phyloP scores from a whole-genome alignment of 2,888 invertebrate genomes.

The Lampropteryx suffumata region DNA sequence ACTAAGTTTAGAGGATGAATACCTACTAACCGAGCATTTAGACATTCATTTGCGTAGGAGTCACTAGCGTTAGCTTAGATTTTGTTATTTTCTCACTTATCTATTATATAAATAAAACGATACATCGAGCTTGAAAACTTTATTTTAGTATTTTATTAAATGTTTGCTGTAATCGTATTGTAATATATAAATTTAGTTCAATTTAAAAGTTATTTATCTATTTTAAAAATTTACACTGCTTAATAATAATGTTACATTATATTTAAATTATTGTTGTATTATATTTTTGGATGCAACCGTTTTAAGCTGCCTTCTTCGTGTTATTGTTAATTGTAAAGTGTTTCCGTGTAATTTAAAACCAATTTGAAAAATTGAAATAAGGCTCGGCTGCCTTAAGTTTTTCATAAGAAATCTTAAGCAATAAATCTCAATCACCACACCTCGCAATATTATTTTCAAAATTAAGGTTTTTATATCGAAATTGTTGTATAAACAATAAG shows the following conservation, averaged over 20 bases:
- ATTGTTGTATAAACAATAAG: constrained; percentile 65
- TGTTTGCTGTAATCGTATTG: constrained; percentile 73
- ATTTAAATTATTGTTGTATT: constrained; percentile 73
- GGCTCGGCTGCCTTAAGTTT: constrained; percentile 37
- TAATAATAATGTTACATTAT: constrained; percentile 78
- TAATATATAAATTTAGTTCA: constrained; percentile 59
- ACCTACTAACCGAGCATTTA: constrained; percentile 57
- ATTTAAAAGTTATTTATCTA: constrained; percentile 70
- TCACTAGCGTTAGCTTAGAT: constrained; percentile 72
- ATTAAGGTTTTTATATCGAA: constrained; percentile 69
- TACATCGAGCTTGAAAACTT: constrained; percentile 78
- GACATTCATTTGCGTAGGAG: constrained; percentile 67
- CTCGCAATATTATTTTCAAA: constrained; percentile 74
- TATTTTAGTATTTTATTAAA: constrained; percentile 74
- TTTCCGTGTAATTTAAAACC: constrained; percentile 43
- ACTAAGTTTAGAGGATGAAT: constrained; percentile 82
- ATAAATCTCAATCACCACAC: constrained; percentile 55
- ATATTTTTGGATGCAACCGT: constrained; percentile 79
- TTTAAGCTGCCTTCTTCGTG: constrained; percentile 71
- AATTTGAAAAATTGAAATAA: constrained; percentile 38
- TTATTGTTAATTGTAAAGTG: constrained; percentile 60
- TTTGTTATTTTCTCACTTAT: constrained; percentile 53
- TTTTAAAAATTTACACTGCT: constrained; percentile 80
- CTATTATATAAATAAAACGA: constrained; percentile 60
- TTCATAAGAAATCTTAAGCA: constrained; percentile 30